Base-by-base conservation (phyloP, 2,888 invertebrate genomes). In the Plagiodera versicolora region DNA sequence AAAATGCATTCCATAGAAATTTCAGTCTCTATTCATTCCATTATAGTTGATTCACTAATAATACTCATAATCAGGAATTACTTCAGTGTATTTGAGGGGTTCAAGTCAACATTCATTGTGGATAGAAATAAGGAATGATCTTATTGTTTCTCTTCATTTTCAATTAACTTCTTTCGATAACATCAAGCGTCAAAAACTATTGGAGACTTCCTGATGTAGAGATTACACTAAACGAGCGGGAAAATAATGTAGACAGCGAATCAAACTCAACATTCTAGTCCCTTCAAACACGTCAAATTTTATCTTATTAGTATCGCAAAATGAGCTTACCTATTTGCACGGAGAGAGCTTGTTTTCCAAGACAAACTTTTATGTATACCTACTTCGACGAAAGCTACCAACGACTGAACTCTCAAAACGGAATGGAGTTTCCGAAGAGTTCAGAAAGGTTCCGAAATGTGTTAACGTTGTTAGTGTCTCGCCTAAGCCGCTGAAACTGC, bases 341-440 rank as follows among this genome's bases (percentile, higher is more conserved):
- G 24, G 28, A 53, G 39, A 39, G n/a, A 53, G 44, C 53, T 30
- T 53, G 45, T 28, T 44, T 5, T 44, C 14, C 2, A 28, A 28
- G 45, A 45, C 24, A 45, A 53, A 53, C 44, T 53, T 53, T 24
- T 16, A 45, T 53, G 44, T 53, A 35, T 53, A 24, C 14, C 39
- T 14, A 39, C 53, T 45, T 6, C 44, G 44, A 39, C 44, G 30
- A n/a, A 44, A 45, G 44, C 35, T 51, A 35, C 17, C 17, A n/a
- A 18, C 51, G n/a, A 32, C 51, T 19, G 1, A 30, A 51, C 51
- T 19, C 1, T 35, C 30, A 51, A 19, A 35, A 51, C 35, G 32
- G 14, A 2, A 20, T 20, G 17, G 30, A 49, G 49, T 49, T 49
- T 16, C 35, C 18, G 35, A 35, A 51, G n/a, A 51, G 51, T 51